Evolutionary conservation across 1,140 invertebrate genomes (phyloP), one percentile per base, ranked within the genome.

Genomic region (Heliconius congener): DNA sequence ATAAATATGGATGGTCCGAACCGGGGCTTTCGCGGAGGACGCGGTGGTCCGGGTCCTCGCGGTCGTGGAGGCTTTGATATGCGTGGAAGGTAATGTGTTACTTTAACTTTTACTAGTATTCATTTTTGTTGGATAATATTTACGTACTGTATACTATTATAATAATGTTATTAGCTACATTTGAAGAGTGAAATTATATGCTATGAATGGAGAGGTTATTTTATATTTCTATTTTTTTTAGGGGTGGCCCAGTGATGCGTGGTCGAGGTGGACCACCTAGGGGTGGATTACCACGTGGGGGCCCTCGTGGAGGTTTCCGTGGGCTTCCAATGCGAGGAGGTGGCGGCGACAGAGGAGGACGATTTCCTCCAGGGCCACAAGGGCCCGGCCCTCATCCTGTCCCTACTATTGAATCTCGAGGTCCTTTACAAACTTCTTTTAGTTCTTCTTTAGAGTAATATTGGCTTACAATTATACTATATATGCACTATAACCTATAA

Each of bases 311-410:
- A 5, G 60, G 60, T 1, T 93, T 93, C 73, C 86, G 92, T 39
- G 92, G 87, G 0, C 60, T 30, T 27, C 92, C 89, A 0, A 91
- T 92, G 90, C 84, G 91, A 57, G 90, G 60, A 66, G 60, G 92
- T 42, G 91, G 89, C 46, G 92, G 88, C 34, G 90, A 91, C 5
- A 85, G 90, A 46, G 92, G 91, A 8, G 86, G 91, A 11, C 84
- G 90, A n/a, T 93, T 93, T 72, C 88, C 90, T 5, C 90, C 88
- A 6, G 92, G 92, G 16, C 93, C 93, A 0, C 94, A 94, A 80
- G 94, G 93, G 1, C 94, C 94, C 4, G 94, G 94, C 8, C 93
- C 94, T 37, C 94, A 95, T 83, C 94, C 94, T 55, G 94, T 95
- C 18, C 94, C 94, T 13, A 95, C 94, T 1, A 94, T 95, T 79